phyloP scores from a whole-genome alignment of 2,888 invertebrate genomes.

The Ormyrus nitidulus region DNA sequence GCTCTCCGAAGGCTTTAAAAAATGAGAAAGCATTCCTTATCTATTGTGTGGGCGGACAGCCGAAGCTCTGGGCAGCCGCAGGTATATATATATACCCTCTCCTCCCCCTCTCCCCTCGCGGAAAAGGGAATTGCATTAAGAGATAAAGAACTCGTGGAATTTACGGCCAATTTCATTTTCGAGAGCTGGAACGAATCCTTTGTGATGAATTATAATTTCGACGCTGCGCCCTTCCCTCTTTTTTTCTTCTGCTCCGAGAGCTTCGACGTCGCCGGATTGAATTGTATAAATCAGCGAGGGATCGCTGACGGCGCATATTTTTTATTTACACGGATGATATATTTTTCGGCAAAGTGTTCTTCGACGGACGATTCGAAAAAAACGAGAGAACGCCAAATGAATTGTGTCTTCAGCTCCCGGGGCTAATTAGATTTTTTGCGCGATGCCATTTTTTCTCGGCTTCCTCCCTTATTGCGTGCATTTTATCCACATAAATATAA shows the following conservation, averaged over 20 bases:
- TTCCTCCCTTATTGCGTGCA: too few species aligned
- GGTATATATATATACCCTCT: constrained; percentile 13
- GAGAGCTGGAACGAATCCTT: constrained; percentile 21
- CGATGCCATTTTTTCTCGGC: too few species aligned
- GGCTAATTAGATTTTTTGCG: too few species aligned
- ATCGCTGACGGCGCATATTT: neutral
- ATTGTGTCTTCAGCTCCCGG: too few species aligned
- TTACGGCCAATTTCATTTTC: constrained; percentile 61
- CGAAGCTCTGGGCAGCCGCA: neutral
- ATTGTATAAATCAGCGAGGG: constrained; percentile 21
- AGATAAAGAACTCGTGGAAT: constrained; percentile 62
- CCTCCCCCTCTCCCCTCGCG: neutral
- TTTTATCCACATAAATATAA: too few species aligned
- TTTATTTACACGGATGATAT: neutral
- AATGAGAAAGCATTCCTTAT: constrained; percentile 52
- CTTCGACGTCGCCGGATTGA: constrained; percentile 8
- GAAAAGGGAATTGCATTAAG: constrained; percentile 57
- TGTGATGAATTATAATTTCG: constrained; percentile 49
- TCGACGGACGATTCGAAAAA: too few species aligned
- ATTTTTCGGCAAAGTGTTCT: too few species aligned
- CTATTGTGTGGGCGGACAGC: constrained; percentile 39
- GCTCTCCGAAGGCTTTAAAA: constrained; percentile 23
- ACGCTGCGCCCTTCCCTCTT: neutral
- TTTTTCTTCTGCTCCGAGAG: neutral
- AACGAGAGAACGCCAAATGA: too few species aligned